These are phyloP conservation scores for Laspeyria flexula DNA, from an alignment of 2,888 invertebrate species.

Conservation along the genomic window DNA sequence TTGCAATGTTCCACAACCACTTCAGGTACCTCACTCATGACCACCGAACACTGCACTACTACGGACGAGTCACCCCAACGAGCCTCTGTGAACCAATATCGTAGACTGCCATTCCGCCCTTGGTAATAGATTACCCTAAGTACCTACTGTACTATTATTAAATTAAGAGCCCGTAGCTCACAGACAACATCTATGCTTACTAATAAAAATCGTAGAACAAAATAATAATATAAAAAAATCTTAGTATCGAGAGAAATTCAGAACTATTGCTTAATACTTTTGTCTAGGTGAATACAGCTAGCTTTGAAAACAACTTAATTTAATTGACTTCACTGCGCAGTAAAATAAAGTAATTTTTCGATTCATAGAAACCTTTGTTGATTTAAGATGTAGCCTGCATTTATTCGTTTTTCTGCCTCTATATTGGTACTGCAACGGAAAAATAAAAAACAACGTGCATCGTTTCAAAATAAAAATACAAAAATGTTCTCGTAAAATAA, in stretches of 20 bases:
- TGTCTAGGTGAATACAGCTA: no score
- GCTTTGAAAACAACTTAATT: neutral
- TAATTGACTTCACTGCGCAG: no score
- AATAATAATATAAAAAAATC: conserved; percentile 8
- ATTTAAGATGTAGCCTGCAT: no score
- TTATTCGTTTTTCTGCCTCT: no score
- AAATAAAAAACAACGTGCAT: neutral
- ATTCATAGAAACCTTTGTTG: no score
- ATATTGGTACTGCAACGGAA: no score
- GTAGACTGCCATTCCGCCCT: conserved; percentile 79
- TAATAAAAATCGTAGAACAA: conserved; percentile 11
- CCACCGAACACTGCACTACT: conserved; percentile 48
- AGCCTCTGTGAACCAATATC: conserved; percentile 62
- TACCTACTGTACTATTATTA: conserved; percentile 82
- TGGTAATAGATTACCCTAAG: conserved; percentile 82
- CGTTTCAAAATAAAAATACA: neutral
- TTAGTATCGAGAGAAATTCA: neutral
- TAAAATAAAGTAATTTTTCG: no score
- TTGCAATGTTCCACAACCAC: conserved; percentile 76
- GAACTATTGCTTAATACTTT: no score
- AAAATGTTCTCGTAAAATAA: conserved; percentile 2
- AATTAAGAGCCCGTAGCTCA: conserved; percentile 82
- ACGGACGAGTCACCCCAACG: conserved; percentile 60
- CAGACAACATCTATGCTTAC: conserved; percentile 57
- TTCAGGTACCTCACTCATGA: conserved; percentile 75